phyloP scores from a whole-genome alignment of 2,888 invertebrate genomes.

The Hedychridium roseum region DNA sequence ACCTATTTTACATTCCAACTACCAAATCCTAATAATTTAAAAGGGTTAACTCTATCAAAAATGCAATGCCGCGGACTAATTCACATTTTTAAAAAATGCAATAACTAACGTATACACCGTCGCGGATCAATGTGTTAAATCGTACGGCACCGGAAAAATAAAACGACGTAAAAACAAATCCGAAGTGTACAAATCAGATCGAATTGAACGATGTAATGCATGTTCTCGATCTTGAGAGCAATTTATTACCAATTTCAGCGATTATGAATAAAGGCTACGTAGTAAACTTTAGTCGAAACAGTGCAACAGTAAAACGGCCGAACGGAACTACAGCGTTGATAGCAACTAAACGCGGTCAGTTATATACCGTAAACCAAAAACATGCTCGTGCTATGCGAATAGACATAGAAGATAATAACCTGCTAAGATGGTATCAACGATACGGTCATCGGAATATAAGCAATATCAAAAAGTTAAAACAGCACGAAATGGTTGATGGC shows the following conservation, averaged over 20 bases:
- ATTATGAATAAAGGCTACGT: background rate
- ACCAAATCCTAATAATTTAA: too few species aligned
- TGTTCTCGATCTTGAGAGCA: background rate
- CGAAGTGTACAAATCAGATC: background rate
- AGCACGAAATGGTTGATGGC: background rate
- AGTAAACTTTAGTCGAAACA: background rate
- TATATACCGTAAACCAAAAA: constrained; percentile 19
- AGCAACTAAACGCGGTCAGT: constrained; percentile 6
- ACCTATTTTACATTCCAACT: too few species aligned
- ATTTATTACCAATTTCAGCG: background rate
- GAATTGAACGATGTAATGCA: background rate
- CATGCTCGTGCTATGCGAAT: background rate
- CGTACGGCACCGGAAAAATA: background rate
- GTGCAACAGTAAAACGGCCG: background rate
- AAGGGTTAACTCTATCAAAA: too few species aligned
- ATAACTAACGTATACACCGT: background rate
- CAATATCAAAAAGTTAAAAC: constrained; percentile 11
- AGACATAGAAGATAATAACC: constrained; percentile 6
- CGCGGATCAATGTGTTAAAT: background rate
- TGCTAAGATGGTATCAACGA: constrained; percentile 19
- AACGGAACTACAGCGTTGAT: constrained; percentile 14
- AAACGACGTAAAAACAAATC: too few species aligned
- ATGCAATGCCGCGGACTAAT: too few species aligned
- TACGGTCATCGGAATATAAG: constrained; percentile 16
- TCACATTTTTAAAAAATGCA: too few species aligned